These are phyloP conservation scores for Stenurella melanura DNA, from an alignment of 2,888 invertebrate genomes.

Conservation along the genomic window DNA sequence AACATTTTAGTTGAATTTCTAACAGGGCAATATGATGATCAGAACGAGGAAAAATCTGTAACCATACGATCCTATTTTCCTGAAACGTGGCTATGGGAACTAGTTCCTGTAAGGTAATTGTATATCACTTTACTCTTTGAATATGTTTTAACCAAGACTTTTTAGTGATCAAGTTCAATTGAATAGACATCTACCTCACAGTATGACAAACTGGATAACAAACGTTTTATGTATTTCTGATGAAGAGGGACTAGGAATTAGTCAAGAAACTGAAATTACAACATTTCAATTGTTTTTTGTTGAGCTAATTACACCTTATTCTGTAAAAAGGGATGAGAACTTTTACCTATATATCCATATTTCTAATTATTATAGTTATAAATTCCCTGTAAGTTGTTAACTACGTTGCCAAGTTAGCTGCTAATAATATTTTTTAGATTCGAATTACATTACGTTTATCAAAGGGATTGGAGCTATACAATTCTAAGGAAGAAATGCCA, in stretches of 20 bases:
- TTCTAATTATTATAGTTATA: conserved; percentile 83
- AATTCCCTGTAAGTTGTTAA: conserved; percentile 78
- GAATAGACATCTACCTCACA: conserved; percentile 75
- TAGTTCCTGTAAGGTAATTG: conserved; percentile 73
- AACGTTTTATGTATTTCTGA: conserved; percentile 76
- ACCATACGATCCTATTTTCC: conserved; percentile 74
- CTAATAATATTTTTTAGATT: conserved; percentile 38
- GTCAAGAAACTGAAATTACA: conserved; percentile 66
- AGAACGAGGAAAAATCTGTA: conserved; percentile 61
- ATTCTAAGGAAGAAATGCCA: conserved; percentile 57
- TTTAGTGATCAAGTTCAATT: conserved; percentile 54
- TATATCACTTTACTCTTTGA: background rate
- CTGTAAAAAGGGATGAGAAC: conserved; percentile 80
- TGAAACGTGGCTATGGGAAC: conserved; percentile 83
- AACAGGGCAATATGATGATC: conserved; percentile 61
- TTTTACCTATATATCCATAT: conserved; percentile 80
- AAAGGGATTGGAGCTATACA: conserved; percentile 62
- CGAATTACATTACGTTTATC: conserved; percentile 64
- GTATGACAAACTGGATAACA: conserved; percentile 79
- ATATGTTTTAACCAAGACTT: background rate
- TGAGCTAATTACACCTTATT: conserved; percentile 81
- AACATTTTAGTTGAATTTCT: conserved; percentile 61
- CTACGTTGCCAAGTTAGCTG: background rate
- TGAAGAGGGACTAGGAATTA: conserved; percentile 68
- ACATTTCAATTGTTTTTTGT: conserved; percentile 86